Evolutionary conservation across 2,113 vertebrate genomes (phyloP).

Genomic region (Seriola aureovittata): DNA sequence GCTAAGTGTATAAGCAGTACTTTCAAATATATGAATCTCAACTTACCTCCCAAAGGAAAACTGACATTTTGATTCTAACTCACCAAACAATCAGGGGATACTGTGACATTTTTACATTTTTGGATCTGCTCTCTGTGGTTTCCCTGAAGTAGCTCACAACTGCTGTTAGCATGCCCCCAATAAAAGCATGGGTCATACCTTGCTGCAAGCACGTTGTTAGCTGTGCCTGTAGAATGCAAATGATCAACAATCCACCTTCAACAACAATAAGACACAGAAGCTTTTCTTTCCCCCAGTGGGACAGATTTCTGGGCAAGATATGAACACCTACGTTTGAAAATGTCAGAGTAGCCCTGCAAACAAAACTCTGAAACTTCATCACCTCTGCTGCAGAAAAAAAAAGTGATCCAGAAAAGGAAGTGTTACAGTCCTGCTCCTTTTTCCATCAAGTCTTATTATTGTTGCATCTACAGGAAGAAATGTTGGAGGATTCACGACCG

Average conservation of each 20-base stretch:
- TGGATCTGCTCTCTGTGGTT: not conserved
- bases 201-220: not conserved
- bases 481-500: constrained; percentile 8
- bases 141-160: not conserved
- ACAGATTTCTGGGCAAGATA: not conserved
- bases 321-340: not conserved
- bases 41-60: not conserved
- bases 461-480: constrained; percentile 23
- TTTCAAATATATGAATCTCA: constrained; percentile 1
- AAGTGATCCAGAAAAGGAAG: not conserved
- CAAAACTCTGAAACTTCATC: not conserved
- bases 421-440: not conserved
- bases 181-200: constrained; percentile 1
- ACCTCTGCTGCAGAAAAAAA: not conserved
- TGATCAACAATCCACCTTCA: not conserved
- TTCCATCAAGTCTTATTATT: constrained; percentile 7
- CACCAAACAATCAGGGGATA: not conserved
- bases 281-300: not conserved
- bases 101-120: constrained; percentile 10
- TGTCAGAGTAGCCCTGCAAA: not conserved
- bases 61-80: constrained; percentile 16
- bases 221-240: constrained; percentile 17
- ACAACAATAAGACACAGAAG: not conserved
- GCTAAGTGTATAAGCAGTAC: not conserved
- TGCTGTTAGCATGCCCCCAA: not conserved